These are phyloP conservation scores for Hylaea fasciaria DNA, from an alignment of 2,888 invertebrate genomes.

Conservation along the genomic window DNA sequence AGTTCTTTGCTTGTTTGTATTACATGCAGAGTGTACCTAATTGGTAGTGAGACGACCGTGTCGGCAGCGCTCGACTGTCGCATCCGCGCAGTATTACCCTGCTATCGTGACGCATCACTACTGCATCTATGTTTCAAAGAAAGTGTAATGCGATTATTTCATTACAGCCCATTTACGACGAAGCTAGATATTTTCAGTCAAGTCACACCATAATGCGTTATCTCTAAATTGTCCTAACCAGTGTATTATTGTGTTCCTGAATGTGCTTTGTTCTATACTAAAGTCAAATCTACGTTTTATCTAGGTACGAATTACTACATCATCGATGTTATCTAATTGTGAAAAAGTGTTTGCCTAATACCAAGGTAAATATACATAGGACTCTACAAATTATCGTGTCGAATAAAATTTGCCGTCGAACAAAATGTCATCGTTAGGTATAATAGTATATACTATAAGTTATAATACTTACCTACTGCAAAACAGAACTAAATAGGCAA, in stretches of 20 bases:
- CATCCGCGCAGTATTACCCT: conserved; percentile 52
- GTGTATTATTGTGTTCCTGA: not conserved
- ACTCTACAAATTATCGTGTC: too few species aligned
- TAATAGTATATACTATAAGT: too few species aligned
- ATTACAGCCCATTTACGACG: conserved; percentile 55
- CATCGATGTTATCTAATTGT: too few species aligned
- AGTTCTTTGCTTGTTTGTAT: conserved; percentile 6
- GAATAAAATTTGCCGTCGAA: too few species aligned
- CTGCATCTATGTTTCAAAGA: conserved; percentile 46
- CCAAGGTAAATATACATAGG: too few species aligned
- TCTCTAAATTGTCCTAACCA: conserved; percentile 1
- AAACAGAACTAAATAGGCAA: too few species aligned
- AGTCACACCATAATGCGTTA: not conserved
- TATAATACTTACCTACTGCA: too few species aligned
- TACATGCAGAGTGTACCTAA: too few species aligned
- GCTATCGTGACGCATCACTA: conserved; percentile 57
- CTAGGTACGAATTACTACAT: too few species aligned
- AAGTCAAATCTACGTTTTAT: too few species aligned
- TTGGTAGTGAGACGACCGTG: not conserved
- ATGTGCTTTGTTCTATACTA: conserved; percentile 3
- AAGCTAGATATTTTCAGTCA: conserved; percentile 9
- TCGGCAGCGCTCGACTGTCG: conserved; percentile 38
- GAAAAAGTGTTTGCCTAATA: too few species aligned
- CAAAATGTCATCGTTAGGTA: too few species aligned
- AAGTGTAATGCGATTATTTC: conserved; percentile 63